Evolutionary conservation across 2,888 invertebrate genomes (phyloP).

Genomic region (Schrankia costaestrigalis): DNA sequence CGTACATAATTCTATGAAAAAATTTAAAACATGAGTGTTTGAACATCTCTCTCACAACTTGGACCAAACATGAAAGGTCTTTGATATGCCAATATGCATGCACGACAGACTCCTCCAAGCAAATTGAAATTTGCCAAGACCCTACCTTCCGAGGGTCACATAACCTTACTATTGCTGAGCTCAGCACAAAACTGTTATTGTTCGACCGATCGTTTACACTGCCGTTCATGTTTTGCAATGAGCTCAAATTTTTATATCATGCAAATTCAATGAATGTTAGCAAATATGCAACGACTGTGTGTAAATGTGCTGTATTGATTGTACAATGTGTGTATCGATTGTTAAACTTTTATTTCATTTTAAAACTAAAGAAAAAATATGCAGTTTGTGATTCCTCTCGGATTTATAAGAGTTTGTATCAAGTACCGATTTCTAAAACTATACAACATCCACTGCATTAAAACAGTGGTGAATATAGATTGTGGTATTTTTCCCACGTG

Average conservation of each 20-base stretch:
- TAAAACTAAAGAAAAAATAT: too few relatives aligned
- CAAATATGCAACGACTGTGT: not conserved
- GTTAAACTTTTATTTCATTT: too few relatives aligned
- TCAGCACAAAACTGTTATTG: slow-evolving; percentile 29
- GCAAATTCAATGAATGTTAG: slow-evolving; percentile 10
- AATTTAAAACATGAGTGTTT: too few relatives aligned
- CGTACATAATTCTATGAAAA: too few relatives aligned
- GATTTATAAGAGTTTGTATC: too few relatives aligned
- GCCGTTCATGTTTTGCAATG: slow-evolving; percentile 11
- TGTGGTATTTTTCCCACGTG: too few relatives aligned
- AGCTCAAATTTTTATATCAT: slow-evolving; percentile 13
- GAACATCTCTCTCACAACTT: slow-evolving; percentile 7
- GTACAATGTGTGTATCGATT: too few relatives aligned
- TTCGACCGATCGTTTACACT: slow-evolving; percentile 22
- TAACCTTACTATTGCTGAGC: slow-evolving; percentile 24
- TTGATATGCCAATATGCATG: slow-evolving; percentile 60
- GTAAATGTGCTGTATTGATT: not conserved
- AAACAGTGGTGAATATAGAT: too few relatives aligned
- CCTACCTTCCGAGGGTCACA: slow-evolving; percentile 22
- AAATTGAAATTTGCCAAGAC: slow-evolving; percentile 54
- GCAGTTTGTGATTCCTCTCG: too few relatives aligned
- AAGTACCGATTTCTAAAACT: too few relatives aligned
- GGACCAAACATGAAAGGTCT: slow-evolving; percentile 27
- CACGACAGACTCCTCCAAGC: slow-evolving; percentile 46
- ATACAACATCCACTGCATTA: too few relatives aligned